Percentiles rank a stretch among this genome's conserved stretches.
These are phyloP conservation scores for Drosophila macrospina DNA, from an alignment of 2,888 invertebrate species.

Conservation along the genomic window DNA sequence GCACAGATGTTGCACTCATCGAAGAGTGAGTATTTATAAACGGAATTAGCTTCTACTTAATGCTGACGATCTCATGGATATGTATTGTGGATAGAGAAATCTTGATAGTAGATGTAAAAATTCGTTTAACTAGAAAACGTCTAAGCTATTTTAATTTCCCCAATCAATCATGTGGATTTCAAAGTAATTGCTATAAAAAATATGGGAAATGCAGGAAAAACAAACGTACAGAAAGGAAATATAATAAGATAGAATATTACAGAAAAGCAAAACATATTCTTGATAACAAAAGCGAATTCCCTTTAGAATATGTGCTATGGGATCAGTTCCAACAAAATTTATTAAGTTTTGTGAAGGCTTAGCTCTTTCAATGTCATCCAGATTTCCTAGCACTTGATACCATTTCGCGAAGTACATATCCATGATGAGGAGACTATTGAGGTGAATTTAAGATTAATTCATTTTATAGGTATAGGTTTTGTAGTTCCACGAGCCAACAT, in stretches of 20 bases:
- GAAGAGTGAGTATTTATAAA: slow-evolving; percentile 88
- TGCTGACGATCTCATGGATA: slow-evolving; percentile 23
- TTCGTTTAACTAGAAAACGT: no score
- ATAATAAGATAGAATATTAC: no score
- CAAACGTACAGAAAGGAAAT: no score
- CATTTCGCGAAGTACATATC: slow-evolving; percentile 12
- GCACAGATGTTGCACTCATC: slow-evolving; percentile 85
- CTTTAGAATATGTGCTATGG: no score
- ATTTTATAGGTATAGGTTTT: slow-evolving; percentile 18
- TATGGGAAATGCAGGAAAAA: no score
- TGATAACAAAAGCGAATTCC: no score
- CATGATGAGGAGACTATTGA: slow-evolving; percentile 6
- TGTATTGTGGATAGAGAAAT: slow-evolving; percentile 6
- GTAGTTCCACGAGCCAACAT: slow-evolving; percentile 14
- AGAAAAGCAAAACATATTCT: no score
- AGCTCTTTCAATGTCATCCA: not conserved
- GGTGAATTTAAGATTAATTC: not conserved
- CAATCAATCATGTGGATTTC: no score
- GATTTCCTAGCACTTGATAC: not conserved
- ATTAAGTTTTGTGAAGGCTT: not conserved
- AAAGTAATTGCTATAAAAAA: no score
- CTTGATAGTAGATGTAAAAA: not conserved
- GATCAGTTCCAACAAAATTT: not conserved
- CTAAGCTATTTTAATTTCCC: no score
- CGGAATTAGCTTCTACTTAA: no score